These are phyloP conservation scores for Drosophila diplacantha DNA, from an alignment of 2,888 invertebrate genomes.

Conservation along the genomic window DNA sequence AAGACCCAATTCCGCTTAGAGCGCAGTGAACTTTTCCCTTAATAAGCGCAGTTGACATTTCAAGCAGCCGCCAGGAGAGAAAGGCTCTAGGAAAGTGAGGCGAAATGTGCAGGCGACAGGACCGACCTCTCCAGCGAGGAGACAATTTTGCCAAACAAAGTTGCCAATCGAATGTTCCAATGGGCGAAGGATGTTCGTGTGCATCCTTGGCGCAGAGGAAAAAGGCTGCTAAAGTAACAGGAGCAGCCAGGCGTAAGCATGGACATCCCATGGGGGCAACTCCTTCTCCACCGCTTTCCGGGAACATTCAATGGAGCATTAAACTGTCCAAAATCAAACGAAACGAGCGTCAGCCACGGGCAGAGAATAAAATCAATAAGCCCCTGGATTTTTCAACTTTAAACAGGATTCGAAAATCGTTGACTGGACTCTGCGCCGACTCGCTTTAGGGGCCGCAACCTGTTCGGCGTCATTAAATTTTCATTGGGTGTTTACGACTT, in stretches of 20 bases:
- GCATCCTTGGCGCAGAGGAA: conserved; percentile 7
- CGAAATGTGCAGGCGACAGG: conserved; percentile 17
- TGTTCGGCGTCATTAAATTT: conserved; percentile 55
- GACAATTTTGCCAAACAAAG: conserved; percentile 36
- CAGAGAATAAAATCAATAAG: conserved; percentile 53
- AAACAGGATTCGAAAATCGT: conserved; percentile 31
- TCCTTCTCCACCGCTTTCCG: conserved; percentile 1
- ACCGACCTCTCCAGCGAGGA: background rate
- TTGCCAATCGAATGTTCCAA: conserved; percentile 28
- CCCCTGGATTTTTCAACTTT: conserved; percentile 20
- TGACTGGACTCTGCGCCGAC: conserved; percentile 11
- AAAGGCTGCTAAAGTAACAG: conserved; percentile 1
- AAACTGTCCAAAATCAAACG: conserved; percentile 54
- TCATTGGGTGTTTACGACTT: conserved; percentile 67
- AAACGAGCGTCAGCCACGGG: conserved; percentile 24
- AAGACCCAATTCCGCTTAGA: conserved; percentile 19
- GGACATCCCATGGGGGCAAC: conserved; percentile 28
- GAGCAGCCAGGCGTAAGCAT: conserved; percentile 32
- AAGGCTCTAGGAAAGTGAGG: conserved; percentile 15
- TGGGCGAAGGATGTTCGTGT: conserved; percentile 31
- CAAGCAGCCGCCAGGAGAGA: conserved; percentile 31
- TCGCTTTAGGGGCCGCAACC: conserved; percentile 20
- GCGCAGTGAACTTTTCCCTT: conserved; percentile 62
- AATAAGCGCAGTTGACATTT: conserved; percentile 68
- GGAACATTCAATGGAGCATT: conserved; percentile 51